A percentile compares a stretch with the other conserved stretches of the same genome.
These are phyloP conservation scores for Anomalospiza imberbis DNA, from an alignment of 2,797 vertebrate genomes.

Conservation along the genomic window DNA sequence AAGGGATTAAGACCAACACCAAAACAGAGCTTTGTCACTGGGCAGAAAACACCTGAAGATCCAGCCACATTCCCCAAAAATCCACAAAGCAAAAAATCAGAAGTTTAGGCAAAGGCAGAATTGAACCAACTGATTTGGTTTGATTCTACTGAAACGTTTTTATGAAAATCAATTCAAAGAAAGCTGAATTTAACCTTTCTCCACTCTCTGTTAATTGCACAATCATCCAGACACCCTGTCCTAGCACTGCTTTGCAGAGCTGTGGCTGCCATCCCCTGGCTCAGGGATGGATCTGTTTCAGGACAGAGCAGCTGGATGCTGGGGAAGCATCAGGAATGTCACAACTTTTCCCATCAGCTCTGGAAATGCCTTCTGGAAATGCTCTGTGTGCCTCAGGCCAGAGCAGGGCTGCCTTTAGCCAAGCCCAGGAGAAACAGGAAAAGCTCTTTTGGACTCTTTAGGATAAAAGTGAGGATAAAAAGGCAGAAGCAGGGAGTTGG, in stretches of 20 bases:
- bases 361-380: background rate
- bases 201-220: background rate
- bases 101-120: background rate
- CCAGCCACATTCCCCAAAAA: background rate
- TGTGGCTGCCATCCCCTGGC: background rate
- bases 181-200: background rate
- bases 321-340: background rate
- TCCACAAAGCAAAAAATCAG: background rate
- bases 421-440: background rate
- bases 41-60: background rate
- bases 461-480: background rate
- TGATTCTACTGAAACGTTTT: background rate
- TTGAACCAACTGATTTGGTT: background rate
- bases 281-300: background rate
- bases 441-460: background rate
- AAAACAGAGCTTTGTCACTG: background rate
- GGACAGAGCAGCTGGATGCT: background rate
- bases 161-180: background rate
- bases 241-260: background rate
- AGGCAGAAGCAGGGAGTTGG: background rate
- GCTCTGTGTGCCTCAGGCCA: background rate
- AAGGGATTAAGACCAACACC: conserved; percentile 2
- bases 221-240: background rate
- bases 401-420: background rate
- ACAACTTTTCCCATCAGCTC: background rate